Evolutionary conservation across 2,113 vertebrate species (phyloP), one percentile per base, ranked within the genome.

Genomic region (Verasper variegatus): DNA sequence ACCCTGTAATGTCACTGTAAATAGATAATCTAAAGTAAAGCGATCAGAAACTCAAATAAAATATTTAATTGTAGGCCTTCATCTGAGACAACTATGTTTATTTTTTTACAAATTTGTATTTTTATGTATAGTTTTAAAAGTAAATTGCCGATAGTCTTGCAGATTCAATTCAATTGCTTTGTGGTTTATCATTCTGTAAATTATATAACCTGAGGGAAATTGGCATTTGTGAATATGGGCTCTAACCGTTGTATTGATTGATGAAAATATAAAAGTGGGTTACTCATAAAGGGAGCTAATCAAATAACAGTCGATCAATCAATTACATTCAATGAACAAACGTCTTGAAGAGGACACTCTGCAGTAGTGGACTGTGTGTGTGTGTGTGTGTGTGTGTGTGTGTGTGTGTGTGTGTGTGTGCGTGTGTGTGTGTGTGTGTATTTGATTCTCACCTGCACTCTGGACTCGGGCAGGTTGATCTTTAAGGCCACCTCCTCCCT

Each of bases 401-500:
- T 52, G 17, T 20, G 49, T 52, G 49, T 52, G 49, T 52, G 49
- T 52, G 49, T 52, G 49, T 52, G 51, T n/a, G 51, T 52, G 51
- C n/a, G 51, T 52, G 51, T 10, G 51, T n/a, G 51, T 9, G 20
- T 31, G 20, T 5, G 3, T 27, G 31, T 15, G 15, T 14, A 31
- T 2, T 6, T 4, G 27, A 17, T 20, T 51, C 94, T 90, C 94
- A 97, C 97, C 94, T 98, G 97, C 42, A 98, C 97, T 80, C 97
- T 92, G 86, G 97, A 99, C 78, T 99, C 97, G 0, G 97, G 97
- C 80, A 98, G 93, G 91, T 99, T 99, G 94, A 99, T 99, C 93
- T 99, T 99, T 83, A 99, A 90, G 1, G 98, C 98, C 89, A 99
- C 97, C 85, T 99, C 98, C 88, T 99, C 98, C 14, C 98, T 90